phyloP scores from a whole-genome alignment of 1,140 invertebrate species.

The Dreissena rostriformis region DNA sequence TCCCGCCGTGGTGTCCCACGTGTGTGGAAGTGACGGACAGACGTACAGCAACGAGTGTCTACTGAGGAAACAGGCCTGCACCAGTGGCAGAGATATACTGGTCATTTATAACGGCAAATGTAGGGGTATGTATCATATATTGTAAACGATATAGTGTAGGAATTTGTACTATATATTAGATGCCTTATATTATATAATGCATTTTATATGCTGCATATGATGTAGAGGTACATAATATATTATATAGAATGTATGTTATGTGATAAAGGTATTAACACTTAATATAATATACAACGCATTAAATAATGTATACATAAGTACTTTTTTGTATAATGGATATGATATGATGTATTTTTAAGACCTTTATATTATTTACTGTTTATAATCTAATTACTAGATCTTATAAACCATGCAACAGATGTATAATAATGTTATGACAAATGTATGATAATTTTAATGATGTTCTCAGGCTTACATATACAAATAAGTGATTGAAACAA shows the following conservation, averaged over 20 bases:
- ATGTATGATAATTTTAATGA: too few species aligned
- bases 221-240: not conserved
- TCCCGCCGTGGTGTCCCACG: constrained; percentile 89
- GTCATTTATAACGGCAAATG: constrained; percentile 70
- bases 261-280: not conserved
- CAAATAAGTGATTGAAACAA: too few species aligned
- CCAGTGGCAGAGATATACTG: constrained; percentile 65
- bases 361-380: too few species aligned
- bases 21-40: constrained; percentile 91
- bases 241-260: not conserved
- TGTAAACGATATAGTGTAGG: not conserved
- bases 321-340: too few species aligned
- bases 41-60: constrained; percentile 94
- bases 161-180: not conserved
- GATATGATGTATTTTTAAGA: too few species aligned
- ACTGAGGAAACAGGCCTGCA: constrained; percentile 81
- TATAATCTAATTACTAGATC: too few species aligned
- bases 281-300: not conserved
- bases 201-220: not conserved
- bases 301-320: not conserved
- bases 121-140: constrained; percentile 24
- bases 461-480: too few species aligned
- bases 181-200: not conserved
- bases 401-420: too few species aligned
- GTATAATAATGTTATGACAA: too few species aligned